Evolutionary conservation across 2,113 vertebrate species (phyloP).

Genomic region (Prolemur simus): DNA sequence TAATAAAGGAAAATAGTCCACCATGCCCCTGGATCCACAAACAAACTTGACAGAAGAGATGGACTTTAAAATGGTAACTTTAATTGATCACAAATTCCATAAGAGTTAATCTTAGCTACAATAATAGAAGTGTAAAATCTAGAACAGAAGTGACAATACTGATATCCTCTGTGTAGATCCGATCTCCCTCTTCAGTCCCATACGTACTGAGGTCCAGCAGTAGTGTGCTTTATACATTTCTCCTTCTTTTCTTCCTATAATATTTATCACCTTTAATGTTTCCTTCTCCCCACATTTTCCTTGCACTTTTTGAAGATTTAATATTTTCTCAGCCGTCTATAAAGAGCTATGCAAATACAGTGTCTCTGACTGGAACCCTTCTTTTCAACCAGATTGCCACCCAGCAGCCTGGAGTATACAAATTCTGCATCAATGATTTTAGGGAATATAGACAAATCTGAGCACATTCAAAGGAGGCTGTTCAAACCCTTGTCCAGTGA

Average conservation of each 20-base stretch:
- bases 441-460: not conserved
- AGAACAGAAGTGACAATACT: not conserved
- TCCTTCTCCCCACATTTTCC: not conserved
- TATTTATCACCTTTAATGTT: not conserved
- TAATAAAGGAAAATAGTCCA: not conserved
- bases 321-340: not conserved
- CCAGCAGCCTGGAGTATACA: not conserved
- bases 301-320: not conserved
- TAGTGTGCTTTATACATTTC: not conserved
- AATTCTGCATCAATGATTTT: not conserved
- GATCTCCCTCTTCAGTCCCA: not conserved
- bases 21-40: not conserved
- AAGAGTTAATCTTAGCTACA: not conserved
- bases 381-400: not conserved
- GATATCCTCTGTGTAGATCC: not conserved
- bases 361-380: not conserved
- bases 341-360: not conserved
- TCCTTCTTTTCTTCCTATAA: not conserved
- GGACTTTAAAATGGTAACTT: constrained; percentile 6
- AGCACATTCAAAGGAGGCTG: not conserved
- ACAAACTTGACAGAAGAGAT: not conserved
- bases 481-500: not conserved
- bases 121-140: not conserved
- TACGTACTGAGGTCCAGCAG: not conserved
- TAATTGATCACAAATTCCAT: not conserved